phyloP scores from a whole-genome alignment of 2,888 invertebrate genomes.

The Gnatocerus cornutus region DNA sequence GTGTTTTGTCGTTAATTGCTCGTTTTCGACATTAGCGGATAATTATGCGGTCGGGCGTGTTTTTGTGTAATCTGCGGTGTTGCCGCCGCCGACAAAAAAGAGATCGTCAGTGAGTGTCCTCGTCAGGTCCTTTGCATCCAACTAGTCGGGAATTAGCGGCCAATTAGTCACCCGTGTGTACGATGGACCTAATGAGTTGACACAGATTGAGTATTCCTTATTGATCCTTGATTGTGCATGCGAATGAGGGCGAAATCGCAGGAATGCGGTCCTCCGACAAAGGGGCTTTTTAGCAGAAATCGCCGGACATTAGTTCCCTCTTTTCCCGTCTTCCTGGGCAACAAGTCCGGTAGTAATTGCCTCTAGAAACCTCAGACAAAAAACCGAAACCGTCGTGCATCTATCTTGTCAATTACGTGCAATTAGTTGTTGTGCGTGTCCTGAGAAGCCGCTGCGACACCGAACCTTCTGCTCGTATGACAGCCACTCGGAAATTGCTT shows the following conservation, averaged over 20 bases:
- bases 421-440: conserved; percentile 66
- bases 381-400: conserved; percentile 47
- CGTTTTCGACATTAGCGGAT: conserved; percentile 52
- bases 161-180: conserved; percentile 63
- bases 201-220: conserved; percentile 66
- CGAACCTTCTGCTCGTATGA: conserved; percentile 33
- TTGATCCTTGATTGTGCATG: conserved; percentile 63
- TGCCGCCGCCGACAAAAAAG: conserved; percentile 37
- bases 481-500: conserved; percentile 41
- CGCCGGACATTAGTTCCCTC: conserved; percentile 2
- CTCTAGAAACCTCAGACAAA: conserved; percentile 18
- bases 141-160: conserved; percentile 60
- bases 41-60: conserved; percentile 45
- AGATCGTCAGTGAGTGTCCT: conserved; percentile 25
- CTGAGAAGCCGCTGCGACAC: conserved; percentile 45
- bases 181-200: conserved; percentile 65
- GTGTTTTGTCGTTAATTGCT: conserved; percentile 51
- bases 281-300: conserved; percentile 45
- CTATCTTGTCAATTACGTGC: conserved; percentile 66
- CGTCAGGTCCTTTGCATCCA: conserved; percentile 33
- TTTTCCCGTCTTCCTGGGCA: conserved; percentile 24
- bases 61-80: conserved; percentile 43
- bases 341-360: conserved; percentile 37
- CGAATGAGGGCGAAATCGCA: conserved; percentile 45
- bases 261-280: conserved; percentile 58